Percentiles rank a stretch among this genome's conserved stretches.
phyloP scores from a whole-genome alignment of 2,797 vertebrate genomes.

The Oreonectes daqikongensis region DNA sequence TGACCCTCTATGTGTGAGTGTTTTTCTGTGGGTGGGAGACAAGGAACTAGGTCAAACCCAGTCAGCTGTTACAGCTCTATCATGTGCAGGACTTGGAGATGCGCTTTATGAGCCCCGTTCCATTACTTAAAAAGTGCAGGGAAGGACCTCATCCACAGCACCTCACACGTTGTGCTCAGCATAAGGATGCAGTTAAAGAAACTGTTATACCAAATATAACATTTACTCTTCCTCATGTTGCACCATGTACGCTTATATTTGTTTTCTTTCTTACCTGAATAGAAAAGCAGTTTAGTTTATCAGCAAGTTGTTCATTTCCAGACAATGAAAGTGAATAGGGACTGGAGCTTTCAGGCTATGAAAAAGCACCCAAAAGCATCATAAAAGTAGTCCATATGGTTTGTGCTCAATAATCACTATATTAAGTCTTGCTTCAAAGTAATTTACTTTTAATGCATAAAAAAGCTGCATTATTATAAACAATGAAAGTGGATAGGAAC shows the following conservation, averaged over 20 bases:
- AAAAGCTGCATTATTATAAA: background rate
- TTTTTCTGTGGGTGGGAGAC: conserved; percentile 40
- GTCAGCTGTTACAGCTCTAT: conserved; percentile 76
- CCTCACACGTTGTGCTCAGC: conserved; percentile 40
- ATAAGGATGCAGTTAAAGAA: conserved; percentile 63
- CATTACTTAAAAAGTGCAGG: conserved; percentile 53
- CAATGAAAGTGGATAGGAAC: background rate
- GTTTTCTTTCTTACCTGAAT: background rate
- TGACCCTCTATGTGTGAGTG: conserved; percentile 45
- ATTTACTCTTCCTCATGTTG: background rate
- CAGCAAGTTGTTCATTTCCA: background rate
- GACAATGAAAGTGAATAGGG: background rate
- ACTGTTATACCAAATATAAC: background rate
- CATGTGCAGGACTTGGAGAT: conserved; percentile 56
- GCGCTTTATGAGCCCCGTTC: conserved; percentile 50
- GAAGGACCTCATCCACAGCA: conserved; percentile 26
- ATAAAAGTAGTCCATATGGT: background rate
- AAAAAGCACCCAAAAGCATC: background rate
- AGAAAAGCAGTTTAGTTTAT: background rate
- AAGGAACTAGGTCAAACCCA: conserved; percentile 78
- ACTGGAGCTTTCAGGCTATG: background rate
- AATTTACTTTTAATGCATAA: background rate
- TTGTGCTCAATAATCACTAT: background rate
- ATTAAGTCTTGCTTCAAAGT: background rate
- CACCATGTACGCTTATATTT: too few relatives aligned